Evolutionary conservation across 2,113 vertebrate species (phyloP).

Genomic region (Cynopterus brachyotis): DNA sequence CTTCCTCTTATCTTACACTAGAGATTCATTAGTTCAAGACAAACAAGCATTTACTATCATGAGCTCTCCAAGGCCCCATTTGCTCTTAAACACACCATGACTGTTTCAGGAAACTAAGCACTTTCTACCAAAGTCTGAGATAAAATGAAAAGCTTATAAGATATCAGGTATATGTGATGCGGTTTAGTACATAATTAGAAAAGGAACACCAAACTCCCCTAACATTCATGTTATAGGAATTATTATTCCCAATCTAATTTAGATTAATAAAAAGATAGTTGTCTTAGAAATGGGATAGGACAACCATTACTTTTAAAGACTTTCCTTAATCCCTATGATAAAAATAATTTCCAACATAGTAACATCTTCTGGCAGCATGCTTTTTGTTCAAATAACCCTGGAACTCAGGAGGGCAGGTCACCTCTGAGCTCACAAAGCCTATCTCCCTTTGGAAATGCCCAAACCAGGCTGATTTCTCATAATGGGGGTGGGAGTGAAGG

Average conservation of each 20-base stretch:
- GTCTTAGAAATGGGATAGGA: slow-evolving; percentile 36
- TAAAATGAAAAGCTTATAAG: slow-evolving; percentile 32
- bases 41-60: slow-evolving; percentile 67
- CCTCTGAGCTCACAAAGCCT: background rate
- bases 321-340: background rate
- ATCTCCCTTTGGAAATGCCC: background rate
- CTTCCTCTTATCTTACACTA: slow-evolving; percentile 46
- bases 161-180: background rate
- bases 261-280: slow-evolving; percentile 40
- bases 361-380: background rate
- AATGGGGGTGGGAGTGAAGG: background rate
- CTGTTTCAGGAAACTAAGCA: slow-evolving; percentile 53
- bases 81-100: slow-evolving; percentile 54
- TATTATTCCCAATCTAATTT: slow-evolving; percentile 39
- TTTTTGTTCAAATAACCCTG: background rate
- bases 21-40: slow-evolving; percentile 74
- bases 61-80: slow-evolving; percentile 37
- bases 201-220: slow-evolving; percentile 23
- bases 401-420: background rate
- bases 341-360: background rate
- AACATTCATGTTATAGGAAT: background rate
- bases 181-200: slow-evolving; percentile 38
- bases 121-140: slow-evolving; percentile 37
- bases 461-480: background rate
- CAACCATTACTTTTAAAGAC: slow-evolving; percentile 12